Conservation (phyloP, 2,888 invertebrate genomes). For the Eilema depressum region DNA sequence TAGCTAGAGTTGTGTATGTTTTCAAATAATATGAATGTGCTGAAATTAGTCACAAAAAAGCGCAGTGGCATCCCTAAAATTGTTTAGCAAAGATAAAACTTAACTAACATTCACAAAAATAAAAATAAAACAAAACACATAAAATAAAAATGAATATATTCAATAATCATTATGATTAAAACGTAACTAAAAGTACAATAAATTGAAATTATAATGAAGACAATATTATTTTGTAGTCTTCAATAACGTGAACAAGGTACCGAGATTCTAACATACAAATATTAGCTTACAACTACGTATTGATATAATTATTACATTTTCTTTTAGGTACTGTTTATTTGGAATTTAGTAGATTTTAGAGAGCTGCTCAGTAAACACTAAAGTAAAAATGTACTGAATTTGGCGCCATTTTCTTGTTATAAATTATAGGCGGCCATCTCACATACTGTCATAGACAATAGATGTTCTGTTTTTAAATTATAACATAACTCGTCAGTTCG, state of each 20-base stretch:
- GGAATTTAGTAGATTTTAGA: constrained; percentile 64
- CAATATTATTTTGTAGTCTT: constrained; percentile 44
- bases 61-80: constrained; percentile 33
- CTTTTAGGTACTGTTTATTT: constrained; percentile 68
- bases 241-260: constrained; percentile 70
- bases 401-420: constrained; percentile 47
- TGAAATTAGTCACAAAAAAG: constrained; percentile 46
- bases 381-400: constrained; percentile 33
- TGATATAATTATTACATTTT: constrained; percentile 60
- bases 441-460: constrained; percentile 42
- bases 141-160: constrained; percentile 87
- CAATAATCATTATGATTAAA: constrained; percentile 81
- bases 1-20: background rate
- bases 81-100: constrained; percentile 44
- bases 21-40: constrained; percentile 28
- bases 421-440: constrained; percentile 44
- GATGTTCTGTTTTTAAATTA: constrained; percentile 38
- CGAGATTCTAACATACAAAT: constrained; percentile 80
- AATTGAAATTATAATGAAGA: constrained; percentile 71
- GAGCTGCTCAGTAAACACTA: constrained; percentile 58
- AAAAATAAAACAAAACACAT: constrained; percentile 83
- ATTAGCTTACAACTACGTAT: constrained; percentile 60
- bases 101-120: constrained; percentile 64
- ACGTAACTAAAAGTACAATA: constrained; percentile 78
- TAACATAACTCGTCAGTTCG: constrained; percentile 64